Evolutionary conservation across 2,797 vertebrate genomes (phyloP).

Genomic region (Semaprochilodus insignis): DNA sequence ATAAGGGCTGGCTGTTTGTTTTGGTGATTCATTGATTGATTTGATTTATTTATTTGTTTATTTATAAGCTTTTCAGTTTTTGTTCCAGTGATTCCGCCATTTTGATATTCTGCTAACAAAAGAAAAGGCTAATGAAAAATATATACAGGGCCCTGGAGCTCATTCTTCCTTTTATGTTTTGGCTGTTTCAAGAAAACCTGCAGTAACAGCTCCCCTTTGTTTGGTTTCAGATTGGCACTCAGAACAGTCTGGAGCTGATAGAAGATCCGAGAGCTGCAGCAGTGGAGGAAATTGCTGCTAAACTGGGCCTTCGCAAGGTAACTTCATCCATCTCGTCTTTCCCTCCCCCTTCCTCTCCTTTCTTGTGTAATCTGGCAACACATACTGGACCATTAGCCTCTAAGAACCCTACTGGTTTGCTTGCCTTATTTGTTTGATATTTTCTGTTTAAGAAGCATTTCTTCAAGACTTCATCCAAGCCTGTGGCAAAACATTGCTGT

Average conservation of each 20-base stretch:
- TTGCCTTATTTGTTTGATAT: not conserved
- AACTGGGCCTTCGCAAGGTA: slow-evolving; percentile 95
- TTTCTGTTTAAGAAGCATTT: too few species aligned
- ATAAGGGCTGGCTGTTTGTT: not conserved
- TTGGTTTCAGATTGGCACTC: slow-evolving; percentile 86
- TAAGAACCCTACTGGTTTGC: not conserved
- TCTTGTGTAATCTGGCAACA: slow-evolving; percentile 3
- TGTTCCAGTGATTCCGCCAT: not conserved
- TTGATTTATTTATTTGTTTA: too few species aligned
- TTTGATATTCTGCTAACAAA: not conserved
- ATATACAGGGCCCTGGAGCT: not conserved
- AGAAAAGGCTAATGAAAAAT: not conserved
- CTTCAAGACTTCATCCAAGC: too few species aligned
- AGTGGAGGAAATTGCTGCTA: slow-evolving; percentile 95
- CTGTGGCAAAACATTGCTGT: too few species aligned
- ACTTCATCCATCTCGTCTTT: not conserved
- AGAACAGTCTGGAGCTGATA: slow-evolving; percentile 95
- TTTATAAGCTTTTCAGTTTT: not conserved
- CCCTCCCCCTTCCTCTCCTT: slow-evolving; percentile 36
- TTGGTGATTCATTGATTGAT: too few species aligned
- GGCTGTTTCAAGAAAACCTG: not conserved
- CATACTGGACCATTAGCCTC: not conserved
- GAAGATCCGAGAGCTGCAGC: slow-evolving; percentile 94
- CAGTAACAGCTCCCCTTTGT: not conserved
- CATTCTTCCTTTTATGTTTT: not conserved